Evolutionary conservation across 2,888 invertebrate species (phyloP).

Genomic region (Ditylenchus weischeri): DNA sequence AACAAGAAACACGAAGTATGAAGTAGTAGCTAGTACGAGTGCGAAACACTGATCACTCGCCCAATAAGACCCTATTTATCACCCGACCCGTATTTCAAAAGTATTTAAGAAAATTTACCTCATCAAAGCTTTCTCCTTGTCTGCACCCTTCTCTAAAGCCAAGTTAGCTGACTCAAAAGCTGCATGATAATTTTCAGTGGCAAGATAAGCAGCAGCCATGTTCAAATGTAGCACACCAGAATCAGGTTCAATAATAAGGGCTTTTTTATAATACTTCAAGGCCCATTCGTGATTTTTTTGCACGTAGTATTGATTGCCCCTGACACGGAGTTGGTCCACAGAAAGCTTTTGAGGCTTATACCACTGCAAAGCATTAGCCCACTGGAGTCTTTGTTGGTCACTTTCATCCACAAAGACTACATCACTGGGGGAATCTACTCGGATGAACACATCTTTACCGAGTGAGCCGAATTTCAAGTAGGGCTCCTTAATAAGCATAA

Average conservation of each 20-base stretch:
- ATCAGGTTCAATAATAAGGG: conserved; percentile 7
- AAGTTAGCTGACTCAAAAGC: conserved; percentile 17
- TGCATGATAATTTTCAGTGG: conserved; percentile 10
- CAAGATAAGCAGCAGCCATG: conserved; percentile 9
- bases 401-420: conserved; percentile 24
- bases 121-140: conserved; percentile 21
- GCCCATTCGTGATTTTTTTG: conserved; percentile 9
- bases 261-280: conserved; percentile 10
- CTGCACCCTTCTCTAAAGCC: conserved; percentile 15
- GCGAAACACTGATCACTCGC: no score
- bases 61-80: no score
- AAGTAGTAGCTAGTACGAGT: no score
- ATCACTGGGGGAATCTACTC: conserved; percentile 23
- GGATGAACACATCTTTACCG: not conserved
- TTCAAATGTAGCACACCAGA: conserved; percentile 18
- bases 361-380: not conserved
- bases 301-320: not conserved
- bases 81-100: no score
- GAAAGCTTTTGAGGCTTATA: not conserved
- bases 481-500: conserved; percentile 19
- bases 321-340: not conserved
- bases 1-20: no score
- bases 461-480: conserved; percentile 17
- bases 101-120: not conserved
- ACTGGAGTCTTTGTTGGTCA: not conserved